Evolutionary conservation across 2,888 invertebrate genomes (phyloP), one percentile per base, ranked within the genome.

Genomic region (Asteroscopus sphinx): DNA sequence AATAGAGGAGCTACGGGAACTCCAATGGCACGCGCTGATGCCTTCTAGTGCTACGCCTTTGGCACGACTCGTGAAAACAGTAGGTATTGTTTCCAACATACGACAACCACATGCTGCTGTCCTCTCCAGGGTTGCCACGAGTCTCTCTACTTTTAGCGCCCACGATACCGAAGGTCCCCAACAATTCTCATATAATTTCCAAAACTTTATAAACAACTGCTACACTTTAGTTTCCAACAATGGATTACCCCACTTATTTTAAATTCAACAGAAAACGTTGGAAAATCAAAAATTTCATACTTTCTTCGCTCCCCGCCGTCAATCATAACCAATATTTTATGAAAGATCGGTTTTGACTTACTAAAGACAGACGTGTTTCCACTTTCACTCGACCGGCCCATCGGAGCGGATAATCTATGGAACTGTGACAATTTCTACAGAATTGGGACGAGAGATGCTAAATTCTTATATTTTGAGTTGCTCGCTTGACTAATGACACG

Each of bases 361-460:
- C 53, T 68, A 67, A 68, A 36, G 51, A 16, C 55, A 55, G 66
- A 37, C 67, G 51, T 71, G 59, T 66, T 54, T 54, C 64, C 66
- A 85, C 84, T 85, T 85, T 85, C 85, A 83, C 85, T 83, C 49
- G 51, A 61, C 41, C 72, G 59, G 75, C 44, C 68, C 83, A 81
- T 64, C 82, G 73, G 82, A 85, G 84, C 85, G 76, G 63, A 80
- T 81, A 83, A 83, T 81, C 56, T 71, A 69, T 68, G 73, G 63
- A 73, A 73, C 75, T 77, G 79, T 78, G 82, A 87, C 87, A 87
- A 82, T 87, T 85, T 82, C 80, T 73, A 73, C 77, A 70, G 69
- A 82, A 85, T 84, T 82, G 76, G 79, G 80, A 63, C 70, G 57
- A 78, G 73, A 80, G 77, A 82, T 77, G 77, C 48, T 70, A 77